Percentiles rank a stretch among this genome's conserved stretches.
These are phyloP conservation scores for Euthynnus affinis DNA, from an alignment of 2,797 vertebrate species.

Conservation along the genomic window DNA sequence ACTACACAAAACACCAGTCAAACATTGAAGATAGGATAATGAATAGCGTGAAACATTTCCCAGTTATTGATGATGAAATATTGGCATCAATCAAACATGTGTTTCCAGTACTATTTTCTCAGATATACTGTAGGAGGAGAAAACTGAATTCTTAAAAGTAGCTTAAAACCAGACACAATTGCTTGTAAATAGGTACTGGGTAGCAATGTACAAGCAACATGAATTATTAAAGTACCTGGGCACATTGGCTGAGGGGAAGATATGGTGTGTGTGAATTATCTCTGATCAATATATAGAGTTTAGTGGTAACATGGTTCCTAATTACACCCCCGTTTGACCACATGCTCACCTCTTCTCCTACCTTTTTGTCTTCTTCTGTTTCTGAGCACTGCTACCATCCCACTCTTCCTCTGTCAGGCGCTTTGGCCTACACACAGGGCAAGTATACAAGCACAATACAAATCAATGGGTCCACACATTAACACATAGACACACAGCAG, in stretches of 20 bases:
- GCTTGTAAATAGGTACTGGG: slow-evolving; percentile 32
- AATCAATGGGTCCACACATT: slow-evolving; percentile 76
- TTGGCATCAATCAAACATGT: slow-evolving; percentile 16
- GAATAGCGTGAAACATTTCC: slow-evolving; percentile 21
- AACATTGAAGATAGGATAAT: not conserved
- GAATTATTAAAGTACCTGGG: slow-evolving; percentile 71
- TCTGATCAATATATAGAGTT: slow-evolving; percentile 78
- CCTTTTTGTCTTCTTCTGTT: slow-evolving; percentile 67
- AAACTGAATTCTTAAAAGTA: slow-evolving; percentile 16
- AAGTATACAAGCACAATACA: slow-evolving; percentile 54
- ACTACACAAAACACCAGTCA: slow-evolving; percentile 4
- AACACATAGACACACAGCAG: slow-evolving; percentile 65
- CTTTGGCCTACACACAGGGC: slow-evolving; percentile 67
- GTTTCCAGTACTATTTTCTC: slow-evolving; percentile 21
- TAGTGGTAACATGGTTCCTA: slow-evolving; percentile 72
- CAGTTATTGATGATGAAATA: slow-evolving; percentile 21
- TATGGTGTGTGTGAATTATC: slow-evolving; percentile 75
- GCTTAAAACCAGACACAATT: slow-evolving; percentile 36
- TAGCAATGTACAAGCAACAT: slow-evolving; percentile 38
- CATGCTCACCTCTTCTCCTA: slow-evolving; percentile 69
- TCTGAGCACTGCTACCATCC: slow-evolving; percentile 63
- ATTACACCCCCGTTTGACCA: slow-evolving; percentile 79
- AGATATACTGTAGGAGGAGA: not conserved
- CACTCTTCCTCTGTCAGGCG: slow-evolving; percentile 69
- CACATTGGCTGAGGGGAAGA: slow-evolving; percentile 58